Percentiles rank a stretch among this genome's conserved stretches.
Conservation (phyloP, 1,140 invertebrate species). For the Drosophila saltans region DNA sequence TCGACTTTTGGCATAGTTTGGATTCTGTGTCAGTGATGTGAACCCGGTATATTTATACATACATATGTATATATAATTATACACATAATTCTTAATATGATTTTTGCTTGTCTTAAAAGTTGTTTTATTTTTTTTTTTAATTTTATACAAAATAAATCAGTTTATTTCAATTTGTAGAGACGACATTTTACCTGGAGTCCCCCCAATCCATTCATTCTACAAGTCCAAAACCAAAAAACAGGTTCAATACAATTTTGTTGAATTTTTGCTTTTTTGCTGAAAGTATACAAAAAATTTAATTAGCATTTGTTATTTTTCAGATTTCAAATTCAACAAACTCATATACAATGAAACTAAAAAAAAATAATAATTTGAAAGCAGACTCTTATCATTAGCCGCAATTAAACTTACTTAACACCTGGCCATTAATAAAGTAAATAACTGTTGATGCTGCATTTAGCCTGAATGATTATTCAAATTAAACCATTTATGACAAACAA, state of each 20-base stretch:
- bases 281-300: conserved; percentile 46
- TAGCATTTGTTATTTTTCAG: conserved; percentile 46
- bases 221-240: conserved; percentile 26
- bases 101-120: conserved; percentile 34
- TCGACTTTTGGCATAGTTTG: no score
- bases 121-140: no score
- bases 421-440: conserved; percentile 1
- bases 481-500: background rate
- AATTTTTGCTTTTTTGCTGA: conserved; percentile 27
- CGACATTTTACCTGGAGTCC: conserved; percentile 6
- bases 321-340: conserved; percentile 32
- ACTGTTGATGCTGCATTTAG: conserved; percentile 1
- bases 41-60: no score
- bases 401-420: conserved; percentile 28
- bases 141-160: conserved; percentile 58
- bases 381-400: conserved; percentile 23
- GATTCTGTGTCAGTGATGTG: no score
- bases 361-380: conserved; percentile 3
- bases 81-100: background rate
- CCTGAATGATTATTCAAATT: background rate
- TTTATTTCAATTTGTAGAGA: conserved; percentile 61
- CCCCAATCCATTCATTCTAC: background rate
- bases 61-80: no score
- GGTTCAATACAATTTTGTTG: conserved; percentile 35
- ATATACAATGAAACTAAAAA: conserved; percentile 4